Evolutionary conservation across 2,797 vertebrate species (phyloP).

Genomic region (Centropyge bicolor): DNA sequence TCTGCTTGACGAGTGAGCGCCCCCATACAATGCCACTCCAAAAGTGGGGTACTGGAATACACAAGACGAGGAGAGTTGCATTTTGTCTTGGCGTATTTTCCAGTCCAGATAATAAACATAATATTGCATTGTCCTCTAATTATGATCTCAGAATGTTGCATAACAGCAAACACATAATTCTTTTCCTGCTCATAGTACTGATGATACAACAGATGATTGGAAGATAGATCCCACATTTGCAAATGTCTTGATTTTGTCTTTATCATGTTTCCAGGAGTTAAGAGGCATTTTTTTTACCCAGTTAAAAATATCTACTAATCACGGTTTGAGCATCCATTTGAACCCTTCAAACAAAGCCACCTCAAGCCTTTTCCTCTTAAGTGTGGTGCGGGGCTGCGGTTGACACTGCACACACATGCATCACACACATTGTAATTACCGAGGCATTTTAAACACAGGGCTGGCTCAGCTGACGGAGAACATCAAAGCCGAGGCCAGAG

Average conservation of each 20-base stretch:
- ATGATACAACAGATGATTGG: conserved; percentile 33
- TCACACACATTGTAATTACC: conserved; percentile 79
- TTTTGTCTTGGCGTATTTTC: conserved; percentile 80
- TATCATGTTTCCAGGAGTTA: background rate
- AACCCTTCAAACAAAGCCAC: conserved; percentile 53
- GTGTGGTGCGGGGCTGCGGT: conserved; percentile 50
- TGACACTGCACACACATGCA: conserved; percentile 70
- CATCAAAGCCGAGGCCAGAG: conserved; percentile 81
- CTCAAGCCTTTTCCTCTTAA: conserved; percentile 50
- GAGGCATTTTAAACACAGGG: conserved; percentile 86
- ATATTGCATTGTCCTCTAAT: conserved; percentile 81
- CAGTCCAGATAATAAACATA: conserved; percentile 83
- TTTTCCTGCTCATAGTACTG: conserved; percentile 16
- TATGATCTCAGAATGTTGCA: conserved; percentile 77
- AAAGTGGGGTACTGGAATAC: conserved; percentile 69
- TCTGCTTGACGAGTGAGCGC: conserved; percentile 66
- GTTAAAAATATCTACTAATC: conserved; percentile 8
- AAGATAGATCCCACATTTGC: background rate
- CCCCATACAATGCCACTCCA: conserved; percentile 63
- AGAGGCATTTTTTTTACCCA: background rate
- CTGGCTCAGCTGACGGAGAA: conserved; percentile 80
- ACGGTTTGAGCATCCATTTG: conserved; percentile 35
- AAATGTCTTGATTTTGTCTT: conserved; percentile 3
- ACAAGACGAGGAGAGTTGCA: conserved; percentile 59
- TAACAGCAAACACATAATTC: conserved; percentile 64